Conservation (phyloP, 2,797 vertebrate genomes). For the Sphaeramia orbicularis region DNA sequence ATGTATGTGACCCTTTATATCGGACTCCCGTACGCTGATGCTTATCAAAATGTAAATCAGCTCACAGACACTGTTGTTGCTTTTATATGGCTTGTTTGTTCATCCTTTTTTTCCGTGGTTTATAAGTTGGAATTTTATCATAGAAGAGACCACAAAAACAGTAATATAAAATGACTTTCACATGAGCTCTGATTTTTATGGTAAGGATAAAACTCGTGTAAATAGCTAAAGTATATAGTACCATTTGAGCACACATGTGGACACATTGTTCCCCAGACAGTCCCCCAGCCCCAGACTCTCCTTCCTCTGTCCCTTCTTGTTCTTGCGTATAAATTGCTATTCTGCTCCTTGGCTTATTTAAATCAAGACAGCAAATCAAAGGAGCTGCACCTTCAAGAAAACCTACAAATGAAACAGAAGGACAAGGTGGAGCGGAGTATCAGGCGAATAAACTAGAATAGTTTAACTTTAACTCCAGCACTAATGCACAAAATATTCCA, state of each 20-base stretch:
- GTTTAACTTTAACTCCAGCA: neutral
- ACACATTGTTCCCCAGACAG: constrained; percentile 16
- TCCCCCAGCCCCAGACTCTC: constrained; percentile 12
- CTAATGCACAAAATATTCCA: too few species aligned
- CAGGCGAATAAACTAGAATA: constrained; percentile 19
- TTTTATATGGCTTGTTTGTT: constrained; percentile 50
- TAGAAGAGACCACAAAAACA: constrained; percentile 17
- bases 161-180: constrained; percentile 44
- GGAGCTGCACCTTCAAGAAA: constrained; percentile 46
- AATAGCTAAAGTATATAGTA: constrained; percentile 42
- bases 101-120: neutral
- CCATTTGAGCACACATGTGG: constrained; percentile 13
- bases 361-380: constrained; percentile 62
- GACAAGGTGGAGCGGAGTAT: constrained; percentile 6
- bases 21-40: constrained; percentile 35
- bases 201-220: constrained; percentile 40
- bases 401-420: constrained; percentile 51
- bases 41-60: constrained; percentile 77
- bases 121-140: constrained; percentile 18
- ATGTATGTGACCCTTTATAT: constrained; percentile 57
- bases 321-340: constrained; percentile 48
- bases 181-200: constrained; percentile 19
- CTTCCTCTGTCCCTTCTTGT: constrained; percentile 36
- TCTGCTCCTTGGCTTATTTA: constrained; percentile 56
- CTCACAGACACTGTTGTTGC: constrained; percentile 36